A percentile compares a stretch with the other conserved stretches of the same genome.
These are phyloP conservation scores for Ophioninae sp. DNA, from an alignment of 2,888 invertebrate genomes.

Conservation along the genomic window DNA sequence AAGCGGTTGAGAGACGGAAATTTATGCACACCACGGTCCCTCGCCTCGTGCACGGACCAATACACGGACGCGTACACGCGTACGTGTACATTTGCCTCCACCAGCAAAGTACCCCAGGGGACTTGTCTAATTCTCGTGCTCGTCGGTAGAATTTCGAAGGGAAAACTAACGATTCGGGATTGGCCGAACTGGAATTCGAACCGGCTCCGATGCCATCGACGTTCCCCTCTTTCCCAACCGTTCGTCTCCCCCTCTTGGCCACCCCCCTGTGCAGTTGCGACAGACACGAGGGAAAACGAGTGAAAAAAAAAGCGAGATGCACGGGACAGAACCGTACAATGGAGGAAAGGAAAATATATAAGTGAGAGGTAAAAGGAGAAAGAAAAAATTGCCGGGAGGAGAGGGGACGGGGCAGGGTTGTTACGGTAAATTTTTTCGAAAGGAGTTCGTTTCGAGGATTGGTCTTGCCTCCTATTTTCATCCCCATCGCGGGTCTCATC, in stretches of 20 bases:
- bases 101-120: conserved; percentile 41
- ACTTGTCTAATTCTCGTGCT: conserved; percentile 52
- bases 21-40: conserved; percentile 50
- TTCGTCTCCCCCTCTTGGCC: background rate
- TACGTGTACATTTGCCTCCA: conserved; percentile 37
- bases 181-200: conserved; percentile 53
- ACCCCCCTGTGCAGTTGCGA: conserved; percentile 32
- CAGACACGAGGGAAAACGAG: conserved; percentile 52
- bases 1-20: conserved; percentile 43
- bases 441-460: conserved; percentile 58
- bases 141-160: conserved; percentile 53
- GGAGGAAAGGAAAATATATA: conserved; percentile 48
- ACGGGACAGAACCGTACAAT: conserved; percentile 26
- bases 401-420: conserved; percentile 26
- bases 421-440: conserved; percentile 57
- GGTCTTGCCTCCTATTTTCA: conserved; percentile 53
- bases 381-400: background rate
- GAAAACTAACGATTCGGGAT: conserved; percentile 60
- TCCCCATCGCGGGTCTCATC: no score
- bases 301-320: conserved; percentile 50
- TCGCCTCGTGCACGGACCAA: conserved; percentile 19
- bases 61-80: background rate
- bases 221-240: background rate
- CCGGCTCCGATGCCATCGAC: conserved; percentile 46
- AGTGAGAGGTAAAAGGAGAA: conserved; percentile 35